Evolutionary conservation across 2,113 vertebrate species (phyloP).

Genomic region (Perca fluviatilis): DNA sequence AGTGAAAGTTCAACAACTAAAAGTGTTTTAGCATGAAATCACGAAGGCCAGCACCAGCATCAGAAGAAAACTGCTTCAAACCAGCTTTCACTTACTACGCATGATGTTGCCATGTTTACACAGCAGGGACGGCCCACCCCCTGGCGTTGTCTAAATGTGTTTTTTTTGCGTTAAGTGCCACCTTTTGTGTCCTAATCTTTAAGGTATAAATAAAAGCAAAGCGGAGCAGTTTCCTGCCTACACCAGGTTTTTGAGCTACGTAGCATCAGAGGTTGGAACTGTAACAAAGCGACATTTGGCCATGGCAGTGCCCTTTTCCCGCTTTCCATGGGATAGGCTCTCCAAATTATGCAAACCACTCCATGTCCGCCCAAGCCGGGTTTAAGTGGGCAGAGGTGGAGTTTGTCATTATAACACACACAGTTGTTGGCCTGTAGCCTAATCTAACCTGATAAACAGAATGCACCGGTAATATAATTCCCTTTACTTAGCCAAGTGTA

Average conservation of each 20-base stretch:
- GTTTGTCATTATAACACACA: conserved; percentile 32
- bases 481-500: conserved; percentile 20
- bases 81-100: conserved; percentile 5
- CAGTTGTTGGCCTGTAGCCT: conserved; percentile 1
- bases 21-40: conserved; percentile 11
- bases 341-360: conserved; percentile 45
- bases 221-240: conserved; percentile 8
- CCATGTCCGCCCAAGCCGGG: conserved; percentile 35
- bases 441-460: conserved; percentile 20
- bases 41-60: conserved; percentile 5
- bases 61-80: not conserved
- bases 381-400: conserved; percentile 54
- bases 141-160: conserved; percentile 53
- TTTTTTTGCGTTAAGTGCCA: conserved; percentile 53
- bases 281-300: conserved; percentile 54
- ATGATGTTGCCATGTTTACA: conserved; percentile 62
- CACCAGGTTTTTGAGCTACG: conserved; percentile 8
- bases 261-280: conserved; percentile 17
- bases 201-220: conserved; percentile 25
- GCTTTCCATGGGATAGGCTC: conserved; percentile 17
- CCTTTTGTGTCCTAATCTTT: conserved; percentile 43
- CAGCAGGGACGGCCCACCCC: conserved; percentile 50
- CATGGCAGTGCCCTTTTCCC: conserved; percentile 42
- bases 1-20: conserved; percentile 9
- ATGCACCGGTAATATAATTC: conserved; percentile 32